Percentiles rank a stretch among this genome's conserved stretches.
phyloP scores from a whole-genome alignment of 2,888 invertebrate species.

The Malacosoma neustria region DNA sequence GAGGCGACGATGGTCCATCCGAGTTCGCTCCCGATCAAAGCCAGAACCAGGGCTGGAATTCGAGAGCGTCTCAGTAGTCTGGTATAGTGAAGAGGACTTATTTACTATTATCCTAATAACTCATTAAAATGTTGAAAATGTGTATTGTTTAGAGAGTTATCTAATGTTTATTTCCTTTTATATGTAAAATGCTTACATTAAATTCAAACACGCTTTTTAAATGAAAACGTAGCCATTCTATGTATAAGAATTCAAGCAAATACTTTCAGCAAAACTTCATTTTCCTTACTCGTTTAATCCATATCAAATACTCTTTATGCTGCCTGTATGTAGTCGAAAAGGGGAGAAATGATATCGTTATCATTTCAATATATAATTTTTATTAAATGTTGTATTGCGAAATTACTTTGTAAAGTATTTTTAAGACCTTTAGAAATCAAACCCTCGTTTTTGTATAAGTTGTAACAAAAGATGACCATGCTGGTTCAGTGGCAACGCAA shows the following conservation, averaged over 20 bases:
- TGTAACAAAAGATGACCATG: too few species aligned
- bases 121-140: too few species aligned
- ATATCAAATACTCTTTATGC: constrained; percentile 22
- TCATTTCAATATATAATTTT: neutral
- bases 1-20: too few species aligned
- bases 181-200: constrained; percentile 18
- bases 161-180: constrained; percentile 15
- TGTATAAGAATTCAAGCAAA: constrained; percentile 31
- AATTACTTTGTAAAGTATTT: too few species aligned
- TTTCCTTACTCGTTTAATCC: constrained; percentile 34
- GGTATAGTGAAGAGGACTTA: too few species aligned
- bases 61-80: too few species aligned
- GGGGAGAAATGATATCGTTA: constrained; percentile 1
- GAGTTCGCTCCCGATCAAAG: too few species aligned
- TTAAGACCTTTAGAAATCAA: too few species aligned
- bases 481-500: too few species aligned
- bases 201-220: constrained; percentile 17
- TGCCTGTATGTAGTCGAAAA: constrained; percentile 7
- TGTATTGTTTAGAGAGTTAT: neutral
- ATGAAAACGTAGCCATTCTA: constrained; percentile 22
- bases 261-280: constrained; percentile 24
- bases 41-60: too few species aligned
- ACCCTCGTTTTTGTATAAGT: too few species aligned
- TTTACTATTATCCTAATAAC: too few species aligned
- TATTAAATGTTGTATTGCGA: neutral